phyloP scores from a whole-genome alignment of 2,113 vertebrate genomes.

The Paralichthys olivaceus region DNA sequence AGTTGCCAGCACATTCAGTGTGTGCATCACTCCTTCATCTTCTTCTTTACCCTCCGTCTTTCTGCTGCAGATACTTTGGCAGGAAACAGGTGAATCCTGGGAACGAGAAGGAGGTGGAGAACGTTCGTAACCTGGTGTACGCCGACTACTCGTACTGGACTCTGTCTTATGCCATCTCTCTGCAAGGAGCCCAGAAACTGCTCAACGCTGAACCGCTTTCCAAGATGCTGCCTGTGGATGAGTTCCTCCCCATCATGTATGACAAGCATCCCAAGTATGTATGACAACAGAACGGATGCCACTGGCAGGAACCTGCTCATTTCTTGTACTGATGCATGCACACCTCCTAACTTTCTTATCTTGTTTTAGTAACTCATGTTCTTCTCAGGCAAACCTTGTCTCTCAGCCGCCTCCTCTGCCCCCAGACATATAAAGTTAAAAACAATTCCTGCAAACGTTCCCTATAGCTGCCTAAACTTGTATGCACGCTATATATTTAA shows the following conservation, averaged over 20 bases:
- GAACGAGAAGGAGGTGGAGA: slow-evolving; percentile 85
- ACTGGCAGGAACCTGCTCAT: background rate
- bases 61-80: slow-evolving; percentile 88
- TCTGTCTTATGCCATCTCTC: slow-evolving; percentile 90
- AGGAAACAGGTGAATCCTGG: slow-evolving; percentile 92
- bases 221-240: slow-evolving; percentile 96
- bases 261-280: slow-evolving; percentile 96
- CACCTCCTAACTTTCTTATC: background rate
- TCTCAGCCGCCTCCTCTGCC: background rate
- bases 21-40: background rate
- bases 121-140: slow-evolving; percentile 86
- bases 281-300: background rate
- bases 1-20: background rate
- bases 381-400: background rate
- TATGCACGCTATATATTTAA: slow-evolving; percentile 21
- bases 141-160: slow-evolving; percentile 96
- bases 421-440: slow-evolving; percentile 25
- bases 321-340: no score
- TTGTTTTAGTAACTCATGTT: background rate
- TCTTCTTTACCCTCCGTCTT: background rate
- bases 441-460: slow-evolving; percentile 12
- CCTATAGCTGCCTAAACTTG: slow-evolving; percentile 13
- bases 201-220: slow-evolving; percentile 89
- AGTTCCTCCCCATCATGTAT: slow-evolving; percentile 98
- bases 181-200: slow-evolving; percentile 90